Conservation (phyloP, 2,113 vertebrate species). For the Paraplagusia blochii region DNA sequence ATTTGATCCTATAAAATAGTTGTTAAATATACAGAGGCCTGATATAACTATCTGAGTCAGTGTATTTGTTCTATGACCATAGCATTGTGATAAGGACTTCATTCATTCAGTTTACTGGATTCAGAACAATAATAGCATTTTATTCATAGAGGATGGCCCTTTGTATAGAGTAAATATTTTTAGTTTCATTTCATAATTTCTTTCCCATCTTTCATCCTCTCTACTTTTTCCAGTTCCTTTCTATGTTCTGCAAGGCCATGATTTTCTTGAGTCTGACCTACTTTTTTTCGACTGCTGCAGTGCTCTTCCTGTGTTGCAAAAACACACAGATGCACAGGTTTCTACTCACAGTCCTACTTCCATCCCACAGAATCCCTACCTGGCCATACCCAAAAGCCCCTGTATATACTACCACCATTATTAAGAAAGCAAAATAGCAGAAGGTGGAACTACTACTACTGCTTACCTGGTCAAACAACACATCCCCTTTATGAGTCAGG, state of each 20-base stretch:
- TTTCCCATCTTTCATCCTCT: neutral
- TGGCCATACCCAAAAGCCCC: neutral
- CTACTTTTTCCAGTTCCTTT: constrained; percentile 29
- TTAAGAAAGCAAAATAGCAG: constrained; percentile 47
- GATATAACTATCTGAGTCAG: no score
- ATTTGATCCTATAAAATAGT: no score
- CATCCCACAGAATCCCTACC: neutral
- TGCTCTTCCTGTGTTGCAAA: constrained; percentile 60
- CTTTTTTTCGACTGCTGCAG: constrained; percentile 70
- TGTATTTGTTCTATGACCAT: no score
- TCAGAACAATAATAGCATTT: no score
- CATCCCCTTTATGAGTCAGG: constrained; percentile 43
- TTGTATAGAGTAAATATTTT: neutral
- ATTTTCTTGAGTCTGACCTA: constrained; percentile 70
- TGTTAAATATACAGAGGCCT: no score
- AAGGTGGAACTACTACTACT: constrained; percentile 40
- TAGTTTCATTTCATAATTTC: neutral
- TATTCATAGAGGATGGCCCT: no score
- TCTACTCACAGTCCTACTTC: constrained; percentile 44
- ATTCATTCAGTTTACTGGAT: no score
- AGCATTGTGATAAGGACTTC: no score
- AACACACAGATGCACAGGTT: constrained; percentile 38
- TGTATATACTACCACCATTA: constrained; percentile 9
- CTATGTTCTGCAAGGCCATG: constrained; percentile 48
- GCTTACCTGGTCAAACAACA: constrained; percentile 43